Evolutionary conservation across 2,888 invertebrate species (phyloP).

Genomic region (Miltochrista miniata): DNA sequence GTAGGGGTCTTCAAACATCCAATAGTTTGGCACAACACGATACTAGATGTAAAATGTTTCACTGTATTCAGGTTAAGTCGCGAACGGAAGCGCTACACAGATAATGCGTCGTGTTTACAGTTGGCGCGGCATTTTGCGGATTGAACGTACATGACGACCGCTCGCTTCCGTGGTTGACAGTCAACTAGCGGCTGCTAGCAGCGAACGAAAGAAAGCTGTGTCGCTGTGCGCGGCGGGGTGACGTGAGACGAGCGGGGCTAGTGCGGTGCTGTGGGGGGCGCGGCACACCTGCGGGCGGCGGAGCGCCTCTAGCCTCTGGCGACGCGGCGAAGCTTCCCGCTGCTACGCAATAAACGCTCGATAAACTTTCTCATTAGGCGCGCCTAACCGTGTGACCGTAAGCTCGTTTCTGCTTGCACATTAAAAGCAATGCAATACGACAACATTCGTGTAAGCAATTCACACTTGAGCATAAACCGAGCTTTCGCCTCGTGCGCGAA

Average conservation of each 20-base stretch:
- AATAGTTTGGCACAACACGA: slow-evolving; percentile 77
- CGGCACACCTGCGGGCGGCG: slow-evolving; percentile 75
- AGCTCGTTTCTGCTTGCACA: slow-evolving; percentile 76
- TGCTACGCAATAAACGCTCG: slow-evolving; percentile 83
- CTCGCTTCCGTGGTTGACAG: slow-evolving; percentile 71
- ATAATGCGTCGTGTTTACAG: slow-evolving; percentile 80
- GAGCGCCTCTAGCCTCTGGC: slow-evolving; percentile 63
- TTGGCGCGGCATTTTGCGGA: slow-evolving; percentile 68
- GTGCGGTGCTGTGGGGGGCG: slow-evolving; percentile 46
- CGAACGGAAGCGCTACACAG: slow-evolving; percentile 72
- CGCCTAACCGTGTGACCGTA: slow-evolving; percentile 81
- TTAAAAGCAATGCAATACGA: slow-evolving; percentile 71
- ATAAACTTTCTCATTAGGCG: slow-evolving; percentile 84
- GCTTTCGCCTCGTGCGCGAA: slow-evolving; percentile 51
- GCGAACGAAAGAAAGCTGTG: slow-evolving; percentile 56
- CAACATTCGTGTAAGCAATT: slow-evolving; percentile 63
- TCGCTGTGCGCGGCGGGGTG: slow-evolving; percentile 59
- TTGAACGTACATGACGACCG: slow-evolving; percentile 45
- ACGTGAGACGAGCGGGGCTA: slow-evolving; percentile 44
- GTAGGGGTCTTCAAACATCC: slow-evolving; percentile 59
- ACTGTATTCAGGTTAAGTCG: slow-evolving; percentile 69
- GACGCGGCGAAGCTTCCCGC: slow-evolving; percentile 76
- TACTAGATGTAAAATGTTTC: slow-evolving; percentile 58
- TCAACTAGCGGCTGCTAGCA: slow-evolving; percentile 66
- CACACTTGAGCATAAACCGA: slow-evolving; percentile 52